phyloP scores from a whole-genome alignment of 2,888 invertebrate genomes.

The Chymomyza caudatula region DNA sequence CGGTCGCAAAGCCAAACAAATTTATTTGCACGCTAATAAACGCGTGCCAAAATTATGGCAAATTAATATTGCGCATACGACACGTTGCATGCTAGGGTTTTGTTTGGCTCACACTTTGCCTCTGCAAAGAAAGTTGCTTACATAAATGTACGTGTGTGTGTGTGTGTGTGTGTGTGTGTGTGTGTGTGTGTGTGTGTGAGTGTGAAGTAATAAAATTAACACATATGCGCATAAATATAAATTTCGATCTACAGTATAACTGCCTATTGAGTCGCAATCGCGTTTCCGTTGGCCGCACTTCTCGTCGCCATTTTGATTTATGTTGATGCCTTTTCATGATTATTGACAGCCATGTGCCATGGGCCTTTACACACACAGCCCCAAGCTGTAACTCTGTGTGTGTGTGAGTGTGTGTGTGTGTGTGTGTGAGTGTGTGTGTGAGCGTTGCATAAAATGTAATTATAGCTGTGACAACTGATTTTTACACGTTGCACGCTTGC shows the following conservation, averaged over 20 bases:
- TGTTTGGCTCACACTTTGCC: background rate
- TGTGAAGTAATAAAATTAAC: constrained; percentile 64
- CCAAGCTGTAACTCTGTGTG: too few relatives aligned
- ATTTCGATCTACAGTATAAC: constrained; percentile 26
- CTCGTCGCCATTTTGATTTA: constrained; percentile 41
- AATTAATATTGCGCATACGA: constrained; percentile 60
- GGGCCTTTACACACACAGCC: too few relatives aligned
- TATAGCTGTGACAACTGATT: constrained; percentile 49
- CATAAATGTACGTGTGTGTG: background rate
- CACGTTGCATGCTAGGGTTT: constrained; percentile 2
- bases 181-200: background rate
- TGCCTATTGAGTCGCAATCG: background rate
- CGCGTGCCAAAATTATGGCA: constrained; percentile 36
- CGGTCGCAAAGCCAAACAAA: background rate
- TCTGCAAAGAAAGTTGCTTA: background rate
- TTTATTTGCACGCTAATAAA: background rate
- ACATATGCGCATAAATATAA: constrained; percentile 61
- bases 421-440: background rate
- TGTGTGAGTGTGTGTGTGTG: background rate
- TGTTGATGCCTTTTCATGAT: constrained; percentile 34
- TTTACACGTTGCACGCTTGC: constrained; percentile 34
- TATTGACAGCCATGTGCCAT: constrained; percentile 36
- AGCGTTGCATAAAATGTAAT: constrained; percentile 34
- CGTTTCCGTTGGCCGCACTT: background rate
- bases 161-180: constrained; percentile 25